These are phyloP conservation scores for Atta cephalotes DNA, from an alignment of 1,140 invertebrate species.

Conservation along the genomic window DNA sequence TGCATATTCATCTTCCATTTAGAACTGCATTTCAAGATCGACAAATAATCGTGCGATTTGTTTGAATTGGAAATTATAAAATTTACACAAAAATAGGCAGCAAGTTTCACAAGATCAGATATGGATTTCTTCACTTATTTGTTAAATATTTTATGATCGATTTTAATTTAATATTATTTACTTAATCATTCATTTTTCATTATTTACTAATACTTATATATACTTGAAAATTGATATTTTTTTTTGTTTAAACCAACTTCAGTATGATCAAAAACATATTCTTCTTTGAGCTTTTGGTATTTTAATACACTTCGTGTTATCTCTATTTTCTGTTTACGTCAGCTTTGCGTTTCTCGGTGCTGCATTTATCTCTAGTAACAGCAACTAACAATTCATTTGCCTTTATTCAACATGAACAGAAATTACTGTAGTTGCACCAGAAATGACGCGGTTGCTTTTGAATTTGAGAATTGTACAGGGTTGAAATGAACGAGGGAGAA, in stretches of 20 bases:
- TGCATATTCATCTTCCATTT: no score
- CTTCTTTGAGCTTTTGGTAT: neutral
- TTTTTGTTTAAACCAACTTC: neutral
- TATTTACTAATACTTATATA: neutral
- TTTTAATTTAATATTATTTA: no score
- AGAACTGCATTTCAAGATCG: no score
- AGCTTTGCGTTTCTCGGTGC: neutral
- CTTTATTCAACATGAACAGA: constrained; percentile 39
- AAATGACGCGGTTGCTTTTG: constrained; percentile 42
- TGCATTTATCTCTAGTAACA: neutral
- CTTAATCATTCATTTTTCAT: no score
- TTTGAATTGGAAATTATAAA: no score
- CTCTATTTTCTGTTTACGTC: neutral
- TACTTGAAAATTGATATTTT: neutral
- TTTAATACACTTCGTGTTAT: neutral
- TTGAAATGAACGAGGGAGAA: neutral
- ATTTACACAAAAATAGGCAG: no score
- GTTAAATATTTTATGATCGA: no score
- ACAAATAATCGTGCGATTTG: no score
- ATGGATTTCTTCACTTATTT: no score
- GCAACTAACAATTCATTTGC: constrained; percentile 33
- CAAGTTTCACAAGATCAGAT: no score
- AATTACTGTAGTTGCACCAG: constrained; percentile 31
- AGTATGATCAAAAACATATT: neutral
- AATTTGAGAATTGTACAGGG: constrained; percentile 20